Evolutionary conservation across 2,113 vertebrate species (phyloP).

Genomic region (Osmerus mordax): DNA sequence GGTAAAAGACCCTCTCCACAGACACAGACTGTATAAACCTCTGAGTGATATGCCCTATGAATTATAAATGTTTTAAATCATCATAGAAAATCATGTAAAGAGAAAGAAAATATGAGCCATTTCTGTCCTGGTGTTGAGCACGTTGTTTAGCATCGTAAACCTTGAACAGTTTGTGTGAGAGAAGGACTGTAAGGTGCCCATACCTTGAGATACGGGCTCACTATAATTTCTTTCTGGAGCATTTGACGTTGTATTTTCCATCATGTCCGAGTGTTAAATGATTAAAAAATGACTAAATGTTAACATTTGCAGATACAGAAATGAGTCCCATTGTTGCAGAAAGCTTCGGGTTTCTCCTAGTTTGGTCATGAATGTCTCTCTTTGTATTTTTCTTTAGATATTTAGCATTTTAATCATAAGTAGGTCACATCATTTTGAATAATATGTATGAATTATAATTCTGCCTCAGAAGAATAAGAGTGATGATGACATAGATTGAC

Average conservation of each 20-base stretch:
- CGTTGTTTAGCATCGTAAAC: background rate
- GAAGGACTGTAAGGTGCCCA: background rate
- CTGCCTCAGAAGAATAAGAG: too few relatives aligned
- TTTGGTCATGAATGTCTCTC: too few relatives aligned
- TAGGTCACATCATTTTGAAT: too few relatives aligned
- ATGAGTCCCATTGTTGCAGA: background rate
- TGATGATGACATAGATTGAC: too few relatives aligned
- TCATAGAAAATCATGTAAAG: background rate
- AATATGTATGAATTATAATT: too few relatives aligned
- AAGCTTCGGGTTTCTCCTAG: too few relatives aligned
- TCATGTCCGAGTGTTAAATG: background rate
- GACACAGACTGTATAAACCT: background rate
- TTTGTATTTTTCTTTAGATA: background rate
- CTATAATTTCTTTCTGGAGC: background rate
- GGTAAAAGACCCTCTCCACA: background rate
- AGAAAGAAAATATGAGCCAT: background rate
- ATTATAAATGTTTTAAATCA: background rate
- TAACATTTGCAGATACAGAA: background rate
- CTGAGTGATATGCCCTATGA: background rate
- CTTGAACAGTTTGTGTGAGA: background rate
- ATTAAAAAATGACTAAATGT: too few relatives aligned
- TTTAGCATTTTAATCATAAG: too few relatives aligned
- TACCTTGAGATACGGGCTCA: background rate
- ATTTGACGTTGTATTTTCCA: background rate
- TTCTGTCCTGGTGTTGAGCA: background rate